Base-by-base conservation (phyloP, 1,140 invertebrate species). In the Pristionchus pacificus region DNA sequence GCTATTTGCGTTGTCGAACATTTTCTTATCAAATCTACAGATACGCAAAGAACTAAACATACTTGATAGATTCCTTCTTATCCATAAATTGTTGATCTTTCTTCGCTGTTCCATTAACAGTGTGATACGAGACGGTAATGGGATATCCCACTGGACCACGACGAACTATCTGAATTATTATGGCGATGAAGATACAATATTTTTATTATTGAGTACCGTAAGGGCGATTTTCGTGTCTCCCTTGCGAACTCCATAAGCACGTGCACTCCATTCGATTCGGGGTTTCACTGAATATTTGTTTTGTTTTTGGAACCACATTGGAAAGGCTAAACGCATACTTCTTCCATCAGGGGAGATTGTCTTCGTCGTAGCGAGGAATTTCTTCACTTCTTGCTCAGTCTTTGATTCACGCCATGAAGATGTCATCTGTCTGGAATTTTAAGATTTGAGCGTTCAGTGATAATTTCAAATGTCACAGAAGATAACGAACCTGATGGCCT, bases 41-140 rank as follows among this genome's bases (percentile, higher is more conserved):
- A n/a, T n/a, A n/a, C n/a, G n/a, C n/a, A n/a, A n/a, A n/a, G n/a
- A n/a, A n/a, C n/a, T n/a, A n/a, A n/a, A n/a, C n/a, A n/a, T n/a
- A n/a, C n/a, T n/a, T n/a, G n/a, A n/a, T n/a, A n/a, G n/a, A n/a
- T n/a, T n/a, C n/a, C n/a, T n/a, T n/a, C n/a, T n/a, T n/a, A n/a
- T n/a, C n/a, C n/a, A n/a, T 64, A 49, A 49, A 49, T 19, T 61
- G 6, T 15, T 15, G 15, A 31, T 10, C 30, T 31, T 88, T 88
- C 83, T 93, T 93, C 1, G 93, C 95, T 0, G 92, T 93, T 14
- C 93, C 94, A 83, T 97, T 93, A 80, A 93, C 88, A 14, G 93
- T 95, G 86, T 89, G 25, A 28, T 68, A 72, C 14, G 58, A 62
- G 0, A 68, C 60, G 30, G 59, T 65, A 25, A 72, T 31, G 10